Conservation (phyloP, 1,140 invertebrate genomes). For the Zaprionus lachaisei region DNA sequence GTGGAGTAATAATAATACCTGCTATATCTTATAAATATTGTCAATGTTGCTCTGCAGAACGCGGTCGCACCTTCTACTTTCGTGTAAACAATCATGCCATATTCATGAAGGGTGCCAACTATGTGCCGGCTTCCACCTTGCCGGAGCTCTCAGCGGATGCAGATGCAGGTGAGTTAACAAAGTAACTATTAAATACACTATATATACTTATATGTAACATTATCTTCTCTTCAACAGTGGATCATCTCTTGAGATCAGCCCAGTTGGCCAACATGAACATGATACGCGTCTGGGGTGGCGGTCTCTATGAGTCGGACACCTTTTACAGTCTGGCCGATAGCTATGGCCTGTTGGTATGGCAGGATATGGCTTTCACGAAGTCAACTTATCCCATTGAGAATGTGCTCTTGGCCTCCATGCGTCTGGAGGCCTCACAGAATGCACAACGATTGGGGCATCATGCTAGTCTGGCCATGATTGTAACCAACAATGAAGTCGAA, state of each 20-base stretch:
- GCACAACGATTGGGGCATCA: conserved; percentile 94
- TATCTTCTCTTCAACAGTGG: conserved; percentile 20
- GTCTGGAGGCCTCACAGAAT: conserved; percentile 92
- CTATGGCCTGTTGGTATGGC: conserved; percentile 94
- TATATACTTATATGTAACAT: background rate
- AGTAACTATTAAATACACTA: background rate
- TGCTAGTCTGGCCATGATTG: conserved; percentile 94
- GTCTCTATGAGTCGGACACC: conserved; percentile 96
- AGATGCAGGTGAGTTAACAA: conserved; percentile 35
- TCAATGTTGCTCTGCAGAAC: conserved; percentile 32
- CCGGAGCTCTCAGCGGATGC: conserved; percentile 87
- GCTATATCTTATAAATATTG: background rate
- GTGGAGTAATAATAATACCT: background rate
- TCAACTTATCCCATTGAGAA: conserved; percentile 93
- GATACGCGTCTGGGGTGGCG: conserved; percentile 98
- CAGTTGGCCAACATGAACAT: conserved; percentile 95
- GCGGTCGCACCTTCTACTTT: conserved; percentile 93
- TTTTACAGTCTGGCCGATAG: conserved; percentile 95
- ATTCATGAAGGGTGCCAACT: conserved; percentile 98
- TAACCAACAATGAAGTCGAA: conserved; percentile 99
- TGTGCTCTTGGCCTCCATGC: conserved; percentile 86
- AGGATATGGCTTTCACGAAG: conserved; percentile 98
- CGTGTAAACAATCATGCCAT: conserved; percentile 93
- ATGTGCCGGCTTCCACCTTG: conserved; percentile 95
- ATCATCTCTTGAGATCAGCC: conserved; percentile 84